Conservation (phyloP, 2,797 vertebrate genomes). For the Holocentrus rufus region DNA sequence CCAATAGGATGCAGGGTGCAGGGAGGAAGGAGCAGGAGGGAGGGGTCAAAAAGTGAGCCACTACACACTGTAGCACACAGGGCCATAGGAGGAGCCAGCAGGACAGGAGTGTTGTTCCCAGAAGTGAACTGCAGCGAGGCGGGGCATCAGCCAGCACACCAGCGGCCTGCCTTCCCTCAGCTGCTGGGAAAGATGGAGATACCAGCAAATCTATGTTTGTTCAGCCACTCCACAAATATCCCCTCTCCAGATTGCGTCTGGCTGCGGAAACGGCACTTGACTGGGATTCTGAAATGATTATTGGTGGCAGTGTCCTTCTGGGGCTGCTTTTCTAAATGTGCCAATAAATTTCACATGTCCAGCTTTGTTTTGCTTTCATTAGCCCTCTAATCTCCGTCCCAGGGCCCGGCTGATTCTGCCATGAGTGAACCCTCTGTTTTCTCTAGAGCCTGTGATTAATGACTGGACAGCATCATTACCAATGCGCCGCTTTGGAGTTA, state of each 20-base stretch:
- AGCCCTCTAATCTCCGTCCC: conserved; percentile 84
- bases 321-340: conserved; percentile 82
- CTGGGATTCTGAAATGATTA: conserved; percentile 83
- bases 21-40: conserved; percentile 35
- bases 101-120: conserved; percentile 77
- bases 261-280: conserved; percentile 82
- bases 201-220: conserved; percentile 89
- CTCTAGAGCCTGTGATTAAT: conserved; percentile 83
- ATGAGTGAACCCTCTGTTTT: conserved; percentile 83
- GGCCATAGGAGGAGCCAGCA: conserved; percentile 74
- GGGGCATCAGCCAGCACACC: conserved; percentile 66
- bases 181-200: conserved; percentile 87
- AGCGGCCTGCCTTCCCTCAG: conserved; percentile 74
- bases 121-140: conserved; percentile 71
- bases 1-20: conserved; percentile 30
- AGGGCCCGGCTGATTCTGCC: conserved; percentile 78
- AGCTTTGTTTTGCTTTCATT: conserved; percentile 89
- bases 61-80: conserved; percentile 48
- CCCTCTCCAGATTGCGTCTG: conserved; percentile 81
- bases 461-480: conserved; percentile 81
- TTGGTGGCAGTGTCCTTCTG: conserved; percentile 84
- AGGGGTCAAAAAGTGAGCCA: conserved; percentile 46
- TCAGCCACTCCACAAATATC: conserved; percentile 89
- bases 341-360: conserved; percentile 89
- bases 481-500: conserved; percentile 69